Evolutionary conservation across 2,888 invertebrate genomes (phyloP), one percentile per base, ranked within the genome.

Genomic region (Sarcophaga caerulescens): DNA sequence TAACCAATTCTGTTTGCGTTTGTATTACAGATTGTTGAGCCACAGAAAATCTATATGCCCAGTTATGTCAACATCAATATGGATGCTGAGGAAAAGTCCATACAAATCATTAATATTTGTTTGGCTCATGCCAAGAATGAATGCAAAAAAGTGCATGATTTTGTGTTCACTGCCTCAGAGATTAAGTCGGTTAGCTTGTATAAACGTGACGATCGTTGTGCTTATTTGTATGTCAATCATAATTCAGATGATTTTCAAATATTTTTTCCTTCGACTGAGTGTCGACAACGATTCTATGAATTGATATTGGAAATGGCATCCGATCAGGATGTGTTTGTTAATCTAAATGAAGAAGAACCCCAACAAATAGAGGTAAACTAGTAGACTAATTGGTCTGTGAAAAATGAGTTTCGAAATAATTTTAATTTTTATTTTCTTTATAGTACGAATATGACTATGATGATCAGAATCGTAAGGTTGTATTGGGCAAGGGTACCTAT

Each of bases 161-260:
- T 99, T 97, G 94, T 98, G 35, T 99, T 99, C 93, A 97, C 96
- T 0, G 97, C 98, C 0, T 96, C 96, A 86, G 90, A 93, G 89
- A 93, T 93, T 10, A 93, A 93, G 89, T 93, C 93, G 0, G 93
- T 93, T 8, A 98, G 98, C 94, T 94, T 98, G 85, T 99, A 99
- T 93, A 99, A 99, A 93, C 95, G 99, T 63, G 99, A 99, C 93
- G 98, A 98, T 91, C 95, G 99, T 21, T 99, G 99, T 88, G 95
- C 99, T 14, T 99, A 99, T 93, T 94, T 99, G 0, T 99, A 99
- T 93, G 99, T 99, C 57, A 97, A 98, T 93, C 97, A 99, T 93
- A 99, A 99, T 93, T 99, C 99, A 0, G 99, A 99, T 91, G 99
- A 99, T 94, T 99, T 99, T 94, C 99, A 99, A 95, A 98, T 99